A percentile compares a stretch with the other conserved stretches of the same genome.
Evolutionary conservation across 2,888 invertebrate species (phyloP).

Genomic region (Julus scandinavius): DNA sequence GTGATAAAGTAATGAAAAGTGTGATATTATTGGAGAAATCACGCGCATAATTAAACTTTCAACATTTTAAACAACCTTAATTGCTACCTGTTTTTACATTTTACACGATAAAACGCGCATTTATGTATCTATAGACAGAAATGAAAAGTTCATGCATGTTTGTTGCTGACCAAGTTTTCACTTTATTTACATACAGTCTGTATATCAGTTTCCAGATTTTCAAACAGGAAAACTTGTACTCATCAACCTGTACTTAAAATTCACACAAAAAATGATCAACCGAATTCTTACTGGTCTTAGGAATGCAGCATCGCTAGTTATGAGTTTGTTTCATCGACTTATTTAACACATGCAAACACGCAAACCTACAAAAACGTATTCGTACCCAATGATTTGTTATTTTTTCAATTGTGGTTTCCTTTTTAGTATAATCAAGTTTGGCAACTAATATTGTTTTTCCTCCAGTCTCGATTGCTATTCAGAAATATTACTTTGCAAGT

Average conservation of each 20-base stretch:
- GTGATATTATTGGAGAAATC: no score
- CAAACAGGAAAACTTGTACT: background rate
- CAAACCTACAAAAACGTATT: background rate
- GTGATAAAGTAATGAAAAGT: no score
- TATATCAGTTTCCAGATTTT: background rate
- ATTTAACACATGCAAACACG: background rate
- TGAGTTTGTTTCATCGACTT: background rate
- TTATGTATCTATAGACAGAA: background rate
- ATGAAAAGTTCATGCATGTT: background rate
- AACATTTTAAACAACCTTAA: no score
- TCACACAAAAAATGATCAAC: background rate
- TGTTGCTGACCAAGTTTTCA: background rate
- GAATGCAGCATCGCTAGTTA: background rate
- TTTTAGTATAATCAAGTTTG: background rate
- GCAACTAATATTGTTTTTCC: background rate
- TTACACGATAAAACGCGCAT: no score
- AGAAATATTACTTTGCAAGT: background rate
- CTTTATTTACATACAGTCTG: background rate
- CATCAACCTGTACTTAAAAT: background rate
- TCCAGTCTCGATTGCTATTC: background rate
- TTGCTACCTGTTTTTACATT: background rate
- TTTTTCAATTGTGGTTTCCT: background rate
- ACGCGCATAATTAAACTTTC: no score
- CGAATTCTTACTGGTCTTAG: background rate
- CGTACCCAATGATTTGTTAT: background rate